Conservation (phyloP, 1,140 invertebrate genomes). For the Radopholus similis region DNA sequence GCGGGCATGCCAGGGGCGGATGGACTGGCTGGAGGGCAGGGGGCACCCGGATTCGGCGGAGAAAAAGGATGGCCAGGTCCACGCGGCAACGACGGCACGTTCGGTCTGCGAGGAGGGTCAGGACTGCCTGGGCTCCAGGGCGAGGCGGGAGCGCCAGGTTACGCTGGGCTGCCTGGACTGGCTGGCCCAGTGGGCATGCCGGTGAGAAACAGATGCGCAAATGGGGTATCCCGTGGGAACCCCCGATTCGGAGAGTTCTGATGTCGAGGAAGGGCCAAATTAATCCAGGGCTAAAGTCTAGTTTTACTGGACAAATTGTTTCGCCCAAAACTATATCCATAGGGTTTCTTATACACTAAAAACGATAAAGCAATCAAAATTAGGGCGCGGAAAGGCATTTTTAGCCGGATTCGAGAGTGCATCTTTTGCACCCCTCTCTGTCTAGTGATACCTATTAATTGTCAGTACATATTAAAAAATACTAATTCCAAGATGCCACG, state of each 20-base stretch:
- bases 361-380: not conserved
- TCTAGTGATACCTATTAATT: too few relatives aligned
- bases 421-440: too few relatives aligned
- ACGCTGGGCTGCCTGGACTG: constrained; percentile 27
- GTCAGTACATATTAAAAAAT: too few relatives aligned
- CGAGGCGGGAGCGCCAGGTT: constrained; percentile 23
- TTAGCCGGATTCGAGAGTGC: too few relatives aligned
- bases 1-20: constrained; percentile 36
- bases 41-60: constrained; percentile 37
- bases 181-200: constrained; percentile 33
- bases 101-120: constrained; percentile 24
- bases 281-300: too few relatives aligned
- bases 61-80: constrained; percentile 36
- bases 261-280: too few relatives aligned
- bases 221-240: too few relatives aligned
- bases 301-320: not conserved
- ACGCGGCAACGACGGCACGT: constrained; percentile 20
- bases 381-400: too few relatives aligned
- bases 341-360: not conserved
- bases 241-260: too few relatives aligned
- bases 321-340: not conserved
- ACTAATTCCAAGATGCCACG: too few relatives aligned
- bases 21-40: constrained; percentile 35
- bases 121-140: constrained; percentile 25
- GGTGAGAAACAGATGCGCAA: too few relatives aligned